A percentile compares a stretch with the other conserved stretches of the same genome.
Evolutionary conservation across 2,113 vertebrate species (phyloP).

Genomic region (Amblyornis subalaris): DNA sequence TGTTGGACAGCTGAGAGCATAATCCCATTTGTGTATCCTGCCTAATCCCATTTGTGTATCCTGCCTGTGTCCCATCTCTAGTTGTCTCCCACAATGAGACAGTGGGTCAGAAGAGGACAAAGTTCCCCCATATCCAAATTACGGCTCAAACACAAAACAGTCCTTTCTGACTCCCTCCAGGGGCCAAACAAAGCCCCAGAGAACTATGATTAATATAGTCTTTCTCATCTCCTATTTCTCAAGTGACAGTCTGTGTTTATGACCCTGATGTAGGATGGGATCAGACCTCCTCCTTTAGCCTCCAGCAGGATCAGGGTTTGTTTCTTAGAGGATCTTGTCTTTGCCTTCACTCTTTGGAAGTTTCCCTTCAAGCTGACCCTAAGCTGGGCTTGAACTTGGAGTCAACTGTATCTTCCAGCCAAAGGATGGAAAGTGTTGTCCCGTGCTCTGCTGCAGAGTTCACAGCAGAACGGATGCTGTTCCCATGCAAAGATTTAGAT

Average conservation of each 20-base stretch:
- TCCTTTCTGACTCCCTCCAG: neutral
- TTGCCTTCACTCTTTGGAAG: neutral
- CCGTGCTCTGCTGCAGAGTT: neutral
- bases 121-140: neutral
- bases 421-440: neutral
- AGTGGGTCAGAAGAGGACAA: neutral
- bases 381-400: neutral
- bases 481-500: slow-evolving; percentile 21
- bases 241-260: neutral
- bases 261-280: neutral
- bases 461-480: neutral
- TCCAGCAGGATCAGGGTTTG: neutral
- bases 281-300: neutral
- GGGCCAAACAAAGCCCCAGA: neutral
- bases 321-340: neutral
- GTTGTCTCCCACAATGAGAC: neutral
- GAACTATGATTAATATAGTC: neutral
- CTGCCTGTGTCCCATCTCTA: neutral
- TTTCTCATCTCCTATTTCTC: neutral
- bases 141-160: neutral
- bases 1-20: neutral
- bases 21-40: neutral
- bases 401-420: neutral
- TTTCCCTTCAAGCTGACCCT: neutral
- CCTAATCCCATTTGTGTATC: neutral